phyloP scores from a whole-genome alignment of 2,888 invertebrate species.

The Argyresthia albistria region DNA sequence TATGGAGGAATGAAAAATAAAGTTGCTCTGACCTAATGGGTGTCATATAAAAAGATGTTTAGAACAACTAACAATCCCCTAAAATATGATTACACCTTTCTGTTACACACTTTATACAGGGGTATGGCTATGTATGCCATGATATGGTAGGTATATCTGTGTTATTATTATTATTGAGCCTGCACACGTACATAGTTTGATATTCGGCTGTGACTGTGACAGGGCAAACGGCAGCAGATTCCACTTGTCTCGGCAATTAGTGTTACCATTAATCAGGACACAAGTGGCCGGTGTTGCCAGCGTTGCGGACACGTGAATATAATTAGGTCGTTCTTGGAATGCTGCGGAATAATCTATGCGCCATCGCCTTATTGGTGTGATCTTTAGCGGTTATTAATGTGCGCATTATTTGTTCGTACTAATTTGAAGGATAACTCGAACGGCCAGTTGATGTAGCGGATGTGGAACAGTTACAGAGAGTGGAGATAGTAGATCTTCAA shows the following conservation, averaged over 20 bases:
- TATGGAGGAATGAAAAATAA: no score
- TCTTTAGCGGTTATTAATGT: constrained; percentile 4
- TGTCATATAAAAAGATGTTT: no score
- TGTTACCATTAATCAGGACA: constrained; percentile 39
- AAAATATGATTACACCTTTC: no score
- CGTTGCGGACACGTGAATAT: constrained; percentile 3
- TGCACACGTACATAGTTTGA: neutral
- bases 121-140: no score
- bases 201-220: neutral
- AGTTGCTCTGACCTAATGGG: no score
- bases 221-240: neutral
- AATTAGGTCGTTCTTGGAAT: constrained; percentile 7
- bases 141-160: no score
- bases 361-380: constrained; percentile 4
- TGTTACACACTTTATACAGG: no score
- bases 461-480: no score
- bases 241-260: constrained; percentile 30
- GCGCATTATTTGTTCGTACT: neutral
- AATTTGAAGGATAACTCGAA: neutral
- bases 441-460: no score
- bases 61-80: no score
- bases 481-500: no score
- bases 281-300: constrained; percentile 26
- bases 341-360: constrained; percentile 3
- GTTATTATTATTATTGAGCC: neutral